Evolutionary conservation across 2,888 invertebrate species (phyloP).

Genomic region (Rotaria socialis): DNA sequence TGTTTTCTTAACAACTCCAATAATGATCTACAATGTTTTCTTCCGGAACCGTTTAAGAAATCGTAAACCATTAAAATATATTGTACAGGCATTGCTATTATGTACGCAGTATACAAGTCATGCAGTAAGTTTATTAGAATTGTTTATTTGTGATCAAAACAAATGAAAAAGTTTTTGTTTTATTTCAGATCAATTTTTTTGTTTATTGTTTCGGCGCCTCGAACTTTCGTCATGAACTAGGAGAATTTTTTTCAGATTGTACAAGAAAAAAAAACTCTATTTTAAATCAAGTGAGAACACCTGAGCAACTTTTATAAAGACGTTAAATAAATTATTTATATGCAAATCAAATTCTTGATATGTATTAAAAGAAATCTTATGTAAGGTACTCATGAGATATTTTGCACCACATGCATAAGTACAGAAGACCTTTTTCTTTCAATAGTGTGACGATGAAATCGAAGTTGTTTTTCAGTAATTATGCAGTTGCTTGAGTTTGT

Average conservation of each 20-base stretch:
- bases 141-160: not conserved
- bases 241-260: not conserved
- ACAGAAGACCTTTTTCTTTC: no score
- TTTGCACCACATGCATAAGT: no score
- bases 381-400: no score
- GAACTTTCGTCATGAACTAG: not conserved
- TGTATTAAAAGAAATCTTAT: no score
- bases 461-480: no score
- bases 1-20: conserved; percentile 21
- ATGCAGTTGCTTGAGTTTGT: no score
- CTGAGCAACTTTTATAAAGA: not conserved
- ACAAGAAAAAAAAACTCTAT: not conserved
- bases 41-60: not conserved
- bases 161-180: not conserved
- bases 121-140: not conserved
- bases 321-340: no score
- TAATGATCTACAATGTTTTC: conserved; percentile 19
- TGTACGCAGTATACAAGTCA: conserved; percentile 30
- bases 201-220: conserved; percentile 14
- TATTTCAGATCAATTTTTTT: conserved; percentile 4
- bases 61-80: conserved; percentile 30
- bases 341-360: no score
- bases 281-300: not conserved
- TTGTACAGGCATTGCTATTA: not conserved
- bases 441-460: no score